Evolutionary conservation across 2,888 invertebrate genomes (phyloP).

Genomic region (Deroplatys truncata): DNA sequence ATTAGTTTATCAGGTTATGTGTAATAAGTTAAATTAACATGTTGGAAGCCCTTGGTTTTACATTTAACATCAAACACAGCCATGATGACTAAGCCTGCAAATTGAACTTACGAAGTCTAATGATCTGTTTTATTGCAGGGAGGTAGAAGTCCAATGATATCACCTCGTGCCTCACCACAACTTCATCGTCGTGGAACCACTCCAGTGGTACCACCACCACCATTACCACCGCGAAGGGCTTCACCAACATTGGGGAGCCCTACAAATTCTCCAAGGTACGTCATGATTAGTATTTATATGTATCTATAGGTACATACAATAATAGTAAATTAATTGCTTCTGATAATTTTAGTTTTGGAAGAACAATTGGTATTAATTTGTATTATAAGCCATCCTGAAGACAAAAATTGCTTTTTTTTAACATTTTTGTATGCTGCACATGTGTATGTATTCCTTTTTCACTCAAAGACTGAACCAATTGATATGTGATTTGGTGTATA

Average conservation of each 20-base stretch:
- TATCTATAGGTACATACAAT: neutral
- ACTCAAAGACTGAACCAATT: no score
- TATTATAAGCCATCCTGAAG: neutral
- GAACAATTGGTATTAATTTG: neutral
- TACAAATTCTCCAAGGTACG: constrained; percentile 39
- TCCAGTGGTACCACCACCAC: constrained; percentile 49
- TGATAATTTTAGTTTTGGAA: neutral
- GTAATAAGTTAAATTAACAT: no score
- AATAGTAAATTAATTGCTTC: no score
- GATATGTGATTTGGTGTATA: no score
- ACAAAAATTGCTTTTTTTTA: no score
- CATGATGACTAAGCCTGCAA: no score
- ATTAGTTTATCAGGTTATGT: no score
- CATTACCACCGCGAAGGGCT: constrained; percentile 58
- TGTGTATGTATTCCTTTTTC: no score
- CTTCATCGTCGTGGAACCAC: constrained; percentile 41
- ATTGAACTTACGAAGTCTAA: neutral
- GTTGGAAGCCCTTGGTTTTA: no score
- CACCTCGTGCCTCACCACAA: constrained; percentile 56
- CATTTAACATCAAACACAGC: no score
- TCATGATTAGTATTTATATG: neutral
- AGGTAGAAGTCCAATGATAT: constrained; percentile 53
- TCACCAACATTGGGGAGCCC: constrained; percentile 50
- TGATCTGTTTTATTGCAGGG: constrained; percentile 39
- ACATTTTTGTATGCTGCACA: no score